Evolutionary conservation across 2,113 vertebrate species (phyloP).

Genomic region (Leiothrix lutea): DNA sequence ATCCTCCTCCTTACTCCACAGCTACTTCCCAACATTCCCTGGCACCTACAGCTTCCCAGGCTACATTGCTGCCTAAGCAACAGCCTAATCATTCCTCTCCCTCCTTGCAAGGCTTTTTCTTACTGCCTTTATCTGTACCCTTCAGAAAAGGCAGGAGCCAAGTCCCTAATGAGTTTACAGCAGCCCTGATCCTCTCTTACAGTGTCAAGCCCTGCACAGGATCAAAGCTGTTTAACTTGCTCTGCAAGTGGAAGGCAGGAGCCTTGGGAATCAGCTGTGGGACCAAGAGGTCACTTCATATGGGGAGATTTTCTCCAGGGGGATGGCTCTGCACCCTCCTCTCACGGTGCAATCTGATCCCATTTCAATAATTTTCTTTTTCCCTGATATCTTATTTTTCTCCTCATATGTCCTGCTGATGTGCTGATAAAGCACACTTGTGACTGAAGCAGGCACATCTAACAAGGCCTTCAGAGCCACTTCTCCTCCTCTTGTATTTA

Average conservation of each 20-base stretch:
- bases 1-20: neutral
- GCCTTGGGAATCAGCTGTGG: neutral
- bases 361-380: neutral
- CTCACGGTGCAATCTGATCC: neutral
- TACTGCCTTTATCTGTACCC: neutral
- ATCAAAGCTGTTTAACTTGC: neutral
- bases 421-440: rapidly evolving
- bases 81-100: neutral
- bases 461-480: neutral
- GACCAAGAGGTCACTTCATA: neutral
- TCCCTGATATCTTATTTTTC: neutral
- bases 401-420: neutral
- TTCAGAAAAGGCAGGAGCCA: neutral
- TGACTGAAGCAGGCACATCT: neutral
- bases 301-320: neutral
- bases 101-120: neutral
- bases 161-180: neutral
- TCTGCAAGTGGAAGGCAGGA: neutral
- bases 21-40: rapidly evolving
- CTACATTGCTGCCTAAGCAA: neutral
- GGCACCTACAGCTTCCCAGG: neutral
- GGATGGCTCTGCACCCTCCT: neutral
- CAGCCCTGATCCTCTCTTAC: neutral
- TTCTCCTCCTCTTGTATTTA: neutral
- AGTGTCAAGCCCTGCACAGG: neutral